Conservation (phyloP, 2,113 vertebrate species). For the Chelonoidis abingdonii region DNA sequence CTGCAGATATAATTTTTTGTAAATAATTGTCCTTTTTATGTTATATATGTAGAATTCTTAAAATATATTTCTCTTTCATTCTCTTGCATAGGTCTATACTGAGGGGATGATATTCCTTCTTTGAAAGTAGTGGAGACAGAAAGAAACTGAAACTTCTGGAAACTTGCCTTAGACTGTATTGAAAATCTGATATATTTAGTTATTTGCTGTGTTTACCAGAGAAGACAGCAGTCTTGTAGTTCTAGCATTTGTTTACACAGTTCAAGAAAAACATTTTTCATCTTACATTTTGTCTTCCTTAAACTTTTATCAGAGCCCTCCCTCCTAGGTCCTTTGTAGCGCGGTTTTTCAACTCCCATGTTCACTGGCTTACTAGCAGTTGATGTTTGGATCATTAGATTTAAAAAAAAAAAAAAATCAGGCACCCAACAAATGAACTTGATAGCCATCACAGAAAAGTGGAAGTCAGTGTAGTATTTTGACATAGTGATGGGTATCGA, state of each 20-base stretch:
- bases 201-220: conserved; percentile 13
- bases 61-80: background rate
- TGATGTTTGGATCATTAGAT: background rate
- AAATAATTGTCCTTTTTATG: background rate
- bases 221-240: background rate
- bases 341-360: background rate
- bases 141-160: background rate
- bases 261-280: background rate
- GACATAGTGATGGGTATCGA: background rate
- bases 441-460: background rate
- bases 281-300: background rate
- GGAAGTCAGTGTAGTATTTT: background rate
- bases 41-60: background rate
- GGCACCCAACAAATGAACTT: background rate
- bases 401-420: too few relatives aligned
- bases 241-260: background rate
- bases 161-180: background rate
- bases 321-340: background rate
- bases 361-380: background rate
- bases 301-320: background rate
- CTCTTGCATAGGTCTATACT: background rate
- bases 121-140: background rate
- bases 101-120: background rate
- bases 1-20: background rate
- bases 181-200: background rate